Evolutionary conservation across 2,113 vertebrate species (phyloP), one percentile per base, ranked within the genome.

Genomic region (Eulemur rufifrons): DNA sequence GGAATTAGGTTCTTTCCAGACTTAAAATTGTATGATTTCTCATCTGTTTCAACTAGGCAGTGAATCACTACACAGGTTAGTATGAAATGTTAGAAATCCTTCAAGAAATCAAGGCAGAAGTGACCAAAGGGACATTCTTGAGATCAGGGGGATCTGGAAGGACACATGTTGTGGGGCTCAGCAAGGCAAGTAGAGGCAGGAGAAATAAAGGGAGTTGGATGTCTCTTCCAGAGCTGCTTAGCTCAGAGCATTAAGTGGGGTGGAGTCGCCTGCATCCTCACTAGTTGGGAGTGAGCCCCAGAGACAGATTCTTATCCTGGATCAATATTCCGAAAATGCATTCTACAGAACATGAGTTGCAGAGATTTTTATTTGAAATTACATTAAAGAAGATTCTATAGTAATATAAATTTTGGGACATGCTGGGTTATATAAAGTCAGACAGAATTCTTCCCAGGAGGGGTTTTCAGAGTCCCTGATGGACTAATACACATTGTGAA

Each of bases 281-380:
- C 32, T 6, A 45, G 4, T 3, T 68, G 32, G 11, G 17, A 83
- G 23, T 20, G 9, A 14, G 37, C 27, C 5, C 34, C 71, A 37
- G 29, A 64, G 37, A 39, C 47, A 86, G 50, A n/a, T 50, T 86
- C 61, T 91, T 73, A 68, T 20, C 5, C 47, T 89, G 47, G 39
- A 45, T 96, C 27, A 63, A 8, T 54, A 50, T 93, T 91, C 78
- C 81, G n/a, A 86, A 96, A 96, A 37, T 61, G 17, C 64, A 42
- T 69, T 81, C 42, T 64, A 45, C 3, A 64, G 59, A 90, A 68
- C 20, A 81, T 34, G 29, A 64, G 45, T 82, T 88, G 47, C 45
- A 77, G 52, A 85, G 11, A 81, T 76, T 42, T 76, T 93, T 87
- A 81, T n/a, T 77, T 39, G 52, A 86, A 89, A 86, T 86, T 37